These are phyloP conservation scores for Sisor rabdophorus DNA, from an alignment of 2,113 vertebrate species.

Conservation along the genomic window DNA sequence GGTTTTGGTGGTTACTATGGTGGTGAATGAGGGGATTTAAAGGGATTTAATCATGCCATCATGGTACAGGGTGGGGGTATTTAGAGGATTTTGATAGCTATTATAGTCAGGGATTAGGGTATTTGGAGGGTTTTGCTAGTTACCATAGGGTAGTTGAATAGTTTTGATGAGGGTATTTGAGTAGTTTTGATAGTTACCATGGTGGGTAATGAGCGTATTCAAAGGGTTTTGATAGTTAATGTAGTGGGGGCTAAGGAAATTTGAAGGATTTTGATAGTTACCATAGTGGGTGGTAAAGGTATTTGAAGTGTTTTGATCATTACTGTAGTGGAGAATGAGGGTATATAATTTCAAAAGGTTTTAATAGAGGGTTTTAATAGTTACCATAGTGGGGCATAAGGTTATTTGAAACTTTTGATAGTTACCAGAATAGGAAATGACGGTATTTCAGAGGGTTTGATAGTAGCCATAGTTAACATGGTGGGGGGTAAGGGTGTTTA, in stretches of 20 bases:
- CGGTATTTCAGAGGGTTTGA: not conserved
- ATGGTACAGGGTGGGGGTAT: not conserved
- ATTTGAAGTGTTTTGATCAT: not conserved
- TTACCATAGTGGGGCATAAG: not conserved
- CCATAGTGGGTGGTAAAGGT: not conserved
- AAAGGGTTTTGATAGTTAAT: not conserved
- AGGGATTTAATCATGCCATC: not conserved
- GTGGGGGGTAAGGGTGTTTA: not conserved
- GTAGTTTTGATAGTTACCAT: not conserved
- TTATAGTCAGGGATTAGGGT: not conserved
- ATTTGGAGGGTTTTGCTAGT: not conserved
- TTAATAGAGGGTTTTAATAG: not conserved
- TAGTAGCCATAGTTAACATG: not conserved
- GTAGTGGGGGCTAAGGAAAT: not conserved
- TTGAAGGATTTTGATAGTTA: not conserved
- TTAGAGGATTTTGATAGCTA: not conserved
- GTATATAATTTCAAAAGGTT: no score
- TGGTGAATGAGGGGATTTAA: not conserved
- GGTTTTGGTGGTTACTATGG: not conserved
- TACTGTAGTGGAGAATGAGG: not conserved
- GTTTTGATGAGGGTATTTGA: not conserved
- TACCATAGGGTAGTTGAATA: not conserved
- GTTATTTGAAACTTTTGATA: not conserved
- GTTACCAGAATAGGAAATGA: no score
- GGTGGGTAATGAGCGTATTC: not conserved